Evolutionary conservation across 2,113 vertebrate genomes (phyloP).

Genomic region (Callorhinus ursinus): DNA sequence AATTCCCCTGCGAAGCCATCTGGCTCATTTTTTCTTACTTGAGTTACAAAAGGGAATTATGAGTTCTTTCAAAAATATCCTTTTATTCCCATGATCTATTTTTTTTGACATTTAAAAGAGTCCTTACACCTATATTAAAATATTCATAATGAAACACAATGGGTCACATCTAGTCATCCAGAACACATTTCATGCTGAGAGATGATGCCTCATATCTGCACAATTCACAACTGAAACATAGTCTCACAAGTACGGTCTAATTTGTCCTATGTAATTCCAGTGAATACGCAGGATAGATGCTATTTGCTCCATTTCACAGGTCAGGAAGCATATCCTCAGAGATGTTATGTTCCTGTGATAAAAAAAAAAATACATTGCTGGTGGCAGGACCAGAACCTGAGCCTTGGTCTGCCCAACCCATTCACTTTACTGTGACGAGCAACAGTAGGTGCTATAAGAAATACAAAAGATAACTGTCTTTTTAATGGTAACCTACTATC

Average conservation of each 20-base stretch:
- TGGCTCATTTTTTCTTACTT: slow-evolving; percentile 78
- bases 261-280: not conserved
- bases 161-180: not conserved
- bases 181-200: not conserved
- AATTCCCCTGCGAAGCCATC: not conserved
- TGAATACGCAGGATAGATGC: not conserved
- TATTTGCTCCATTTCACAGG: not conserved
- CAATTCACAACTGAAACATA: not conserved
- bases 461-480: not conserved
- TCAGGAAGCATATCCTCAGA: not conserved
- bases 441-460: not conserved
- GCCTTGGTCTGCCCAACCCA: not conserved
- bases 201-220: not conserved
- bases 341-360: not conserved
- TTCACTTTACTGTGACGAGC: not conserved
- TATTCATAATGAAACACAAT: not conserved
- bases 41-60: slow-evolving; percentile 52
- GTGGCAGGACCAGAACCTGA: not conserved
- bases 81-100: slow-evolving; percentile 59
- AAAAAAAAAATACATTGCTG: not conserved
- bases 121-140: slow-evolving; percentile 35
- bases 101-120: slow-evolving; percentile 46
- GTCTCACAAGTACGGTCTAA: not conserved
- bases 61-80: slow-evolving; percentile 72
- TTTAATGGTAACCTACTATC: not conserved